Evolutionary conservation across 2,113 vertebrate genomes (phyloP), one percentile per base, ranked within the genome.

Genomic region (Isichthys henryi): DNA sequence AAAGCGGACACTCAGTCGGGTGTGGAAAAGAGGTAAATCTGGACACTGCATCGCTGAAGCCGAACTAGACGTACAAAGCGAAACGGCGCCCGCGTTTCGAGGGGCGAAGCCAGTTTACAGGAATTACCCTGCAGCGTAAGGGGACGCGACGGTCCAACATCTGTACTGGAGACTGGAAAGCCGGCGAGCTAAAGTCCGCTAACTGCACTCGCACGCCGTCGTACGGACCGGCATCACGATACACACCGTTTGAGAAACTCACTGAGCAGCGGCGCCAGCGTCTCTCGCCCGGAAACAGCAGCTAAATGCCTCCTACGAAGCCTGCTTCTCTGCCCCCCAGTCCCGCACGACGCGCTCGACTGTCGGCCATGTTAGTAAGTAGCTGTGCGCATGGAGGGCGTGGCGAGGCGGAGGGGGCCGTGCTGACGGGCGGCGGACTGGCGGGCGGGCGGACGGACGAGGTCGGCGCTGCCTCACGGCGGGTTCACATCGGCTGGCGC

Each of bases 281-380:
- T 46, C 77, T 46, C 7, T 46, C 49, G 39, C 53, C 11, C 17
- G 13, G 23, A 31, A 82, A 82, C 3, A 23, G 1, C 70, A n/a
- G 45, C 45, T 50, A 85, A 87, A 27, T 35, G 15, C 0, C 39
- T 46, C 23, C 52, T 17, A 11, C 5, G 43, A 43, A n/a, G 17
- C 49, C 56, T 5, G 35, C 31, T 27, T 21, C 77, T 19, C 56
- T 50, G 39, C 23, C 50, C 27, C 46, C 39, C 39, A 3, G 35
- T 45, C 21, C 52, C 3, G 27, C 9, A 35, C 66, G 43, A n/a
- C 31, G 56, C 88, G 23, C 91, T 88, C 35, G 80, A 21, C 15
- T 35, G 53, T 89, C 93, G 87, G 94, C 94, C 92, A 93, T 93
- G 93, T 95, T 95, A 86, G 93, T 92, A 5, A 82, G 7, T 39